phyloP scores from a whole-genome alignment of 2,113 vertebrate species.

The Alosa alosa region DNA sequence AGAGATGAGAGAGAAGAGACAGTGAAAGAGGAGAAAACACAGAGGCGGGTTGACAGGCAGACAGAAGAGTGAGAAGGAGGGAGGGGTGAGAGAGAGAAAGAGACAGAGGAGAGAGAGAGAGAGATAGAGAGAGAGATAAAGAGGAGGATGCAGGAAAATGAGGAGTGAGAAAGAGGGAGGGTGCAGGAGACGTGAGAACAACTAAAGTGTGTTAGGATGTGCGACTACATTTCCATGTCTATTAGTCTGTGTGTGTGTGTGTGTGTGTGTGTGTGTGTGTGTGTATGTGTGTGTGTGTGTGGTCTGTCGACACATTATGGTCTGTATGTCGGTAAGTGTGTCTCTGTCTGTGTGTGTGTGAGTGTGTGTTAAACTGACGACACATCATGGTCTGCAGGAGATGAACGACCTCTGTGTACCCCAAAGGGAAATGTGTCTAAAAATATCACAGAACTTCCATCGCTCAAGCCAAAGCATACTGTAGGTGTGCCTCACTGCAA shows the following conservation, averaged over 20 bases:
- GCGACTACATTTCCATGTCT: no score
- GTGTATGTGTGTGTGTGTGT: slow-evolving; percentile 8
- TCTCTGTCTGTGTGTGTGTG: not conserved
- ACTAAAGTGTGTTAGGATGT: not conserved
- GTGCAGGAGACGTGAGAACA: not conserved
- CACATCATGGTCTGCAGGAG: not conserved
- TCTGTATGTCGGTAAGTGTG: not conserved
- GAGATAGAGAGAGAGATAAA: no score
- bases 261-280: not conserved
- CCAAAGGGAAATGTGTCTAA: not conserved
- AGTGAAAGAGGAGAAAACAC: no score
- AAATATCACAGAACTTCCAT: not conserved
- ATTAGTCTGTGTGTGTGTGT: no score
- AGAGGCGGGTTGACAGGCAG: no score
- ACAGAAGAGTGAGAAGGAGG: no score
- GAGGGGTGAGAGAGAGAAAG: no score
- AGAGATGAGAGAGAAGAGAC: no score
- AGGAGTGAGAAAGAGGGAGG: no score
- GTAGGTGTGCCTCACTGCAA: not conserved
- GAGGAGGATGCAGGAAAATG: no score
- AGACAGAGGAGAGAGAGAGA: no score
- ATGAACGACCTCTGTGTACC: not conserved
- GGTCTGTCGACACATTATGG: not conserved
- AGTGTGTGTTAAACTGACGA: not conserved
- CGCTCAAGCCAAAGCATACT: not conserved